Evolutionary conservation across 2,888 invertebrate genomes (phyloP).

Genomic region (Nipponacmea schrenckii): DNA sequence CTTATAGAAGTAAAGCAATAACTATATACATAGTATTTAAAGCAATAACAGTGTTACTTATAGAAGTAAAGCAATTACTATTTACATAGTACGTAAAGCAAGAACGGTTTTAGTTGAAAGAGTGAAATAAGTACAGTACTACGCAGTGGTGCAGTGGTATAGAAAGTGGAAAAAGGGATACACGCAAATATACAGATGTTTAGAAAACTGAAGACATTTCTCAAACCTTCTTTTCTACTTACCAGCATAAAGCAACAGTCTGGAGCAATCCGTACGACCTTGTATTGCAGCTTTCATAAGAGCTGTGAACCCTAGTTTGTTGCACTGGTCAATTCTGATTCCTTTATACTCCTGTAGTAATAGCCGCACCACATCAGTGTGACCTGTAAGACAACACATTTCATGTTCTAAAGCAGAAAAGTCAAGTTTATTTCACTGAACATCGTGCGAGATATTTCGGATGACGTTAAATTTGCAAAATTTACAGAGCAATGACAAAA

Average conservation of each 20-base stretch:
- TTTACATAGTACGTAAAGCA: too few relatives aligned
- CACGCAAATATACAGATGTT: not conserved
- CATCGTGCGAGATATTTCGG: too few relatives aligned
- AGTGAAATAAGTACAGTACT: not conserved
- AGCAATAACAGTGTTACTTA: too few relatives aligned
- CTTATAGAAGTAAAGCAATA: too few relatives aligned
- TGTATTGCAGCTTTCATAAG: slow-evolving; percentile 80
- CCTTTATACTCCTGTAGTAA: slow-evolving; percentile 76
- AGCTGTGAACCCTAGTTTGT: slow-evolving; percentile 78
- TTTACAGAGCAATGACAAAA: too few relatives aligned
- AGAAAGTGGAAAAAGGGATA: not conserved
- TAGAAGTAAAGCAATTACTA: too few relatives aligned
- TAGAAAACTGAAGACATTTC: not conserved
- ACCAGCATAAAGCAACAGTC: slow-evolving; percentile 80
- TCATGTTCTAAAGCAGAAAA: too few relatives aligned
- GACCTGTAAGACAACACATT: slow-evolving; percentile 73
- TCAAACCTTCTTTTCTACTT: slow-evolving; percentile 4
- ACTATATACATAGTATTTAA: too few relatives aligned
- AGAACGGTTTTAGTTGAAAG: too few relatives aligned
- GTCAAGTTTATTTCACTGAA: too few relatives aligned
- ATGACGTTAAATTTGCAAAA: too few relatives aligned
- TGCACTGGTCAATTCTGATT: slow-evolving; percentile 78
- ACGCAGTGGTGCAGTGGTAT: slow-evolving; percentile 3
- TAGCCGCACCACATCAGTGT: slow-evolving; percentile 77
- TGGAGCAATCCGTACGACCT: slow-evolving; percentile 80